These are phyloP conservation scores for Virgularia gustaviana DNA, from an alignment of 92 coral and sea anemone species.

Conservation along the genomic window DNA sequence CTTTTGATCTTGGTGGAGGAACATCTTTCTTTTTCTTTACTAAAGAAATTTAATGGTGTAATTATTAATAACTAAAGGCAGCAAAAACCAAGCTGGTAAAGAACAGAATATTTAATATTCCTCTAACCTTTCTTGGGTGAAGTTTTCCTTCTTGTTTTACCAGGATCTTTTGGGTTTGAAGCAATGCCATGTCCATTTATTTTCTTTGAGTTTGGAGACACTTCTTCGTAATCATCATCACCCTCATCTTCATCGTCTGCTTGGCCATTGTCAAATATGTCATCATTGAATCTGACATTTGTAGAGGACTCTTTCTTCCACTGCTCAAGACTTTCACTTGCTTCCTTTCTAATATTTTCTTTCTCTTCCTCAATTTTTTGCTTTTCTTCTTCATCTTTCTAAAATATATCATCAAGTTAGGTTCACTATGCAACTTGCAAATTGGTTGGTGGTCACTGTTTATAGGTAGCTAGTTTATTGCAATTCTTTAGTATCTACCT, in stretches of 20 bases:
- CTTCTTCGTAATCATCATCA: no score
- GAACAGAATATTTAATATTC: no score
- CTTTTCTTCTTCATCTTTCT: slow-evolving; percentile 91
- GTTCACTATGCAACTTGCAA: neutral
- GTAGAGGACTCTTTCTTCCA: slow-evolving; percentile 56
- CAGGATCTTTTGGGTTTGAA: neutral
- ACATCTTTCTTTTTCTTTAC: slow-evolving; percentile 38
- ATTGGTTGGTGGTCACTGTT: neutral
- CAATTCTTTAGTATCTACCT: slow-evolving; percentile 56
- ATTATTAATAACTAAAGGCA: no score
- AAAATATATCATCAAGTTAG: neutral
- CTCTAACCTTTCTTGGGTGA: neutral
- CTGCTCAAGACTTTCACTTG: slow-evolving; percentile 73
- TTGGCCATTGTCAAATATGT: slow-evolving; percentile 41
- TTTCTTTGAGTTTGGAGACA: no score
- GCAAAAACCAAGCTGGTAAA: no score
- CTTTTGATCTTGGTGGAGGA: slow-evolving; percentile 79
- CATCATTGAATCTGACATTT: neutral
- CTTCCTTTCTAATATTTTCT: slow-evolving; percentile 71
- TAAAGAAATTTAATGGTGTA: neutral
- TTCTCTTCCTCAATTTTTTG: slow-evolving; percentile 71
- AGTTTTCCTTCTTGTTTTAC: neutral
- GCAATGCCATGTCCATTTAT: no score
- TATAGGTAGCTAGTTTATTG: neutral
- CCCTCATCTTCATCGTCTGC: slow-evolving; percentile 46